Evolutionary conservation across 37 sponge, comb jelly and placozoan species (phyloP), one percentile per base, ranked within the genome.

Genomic region (Theonella swinhoei): DNA sequence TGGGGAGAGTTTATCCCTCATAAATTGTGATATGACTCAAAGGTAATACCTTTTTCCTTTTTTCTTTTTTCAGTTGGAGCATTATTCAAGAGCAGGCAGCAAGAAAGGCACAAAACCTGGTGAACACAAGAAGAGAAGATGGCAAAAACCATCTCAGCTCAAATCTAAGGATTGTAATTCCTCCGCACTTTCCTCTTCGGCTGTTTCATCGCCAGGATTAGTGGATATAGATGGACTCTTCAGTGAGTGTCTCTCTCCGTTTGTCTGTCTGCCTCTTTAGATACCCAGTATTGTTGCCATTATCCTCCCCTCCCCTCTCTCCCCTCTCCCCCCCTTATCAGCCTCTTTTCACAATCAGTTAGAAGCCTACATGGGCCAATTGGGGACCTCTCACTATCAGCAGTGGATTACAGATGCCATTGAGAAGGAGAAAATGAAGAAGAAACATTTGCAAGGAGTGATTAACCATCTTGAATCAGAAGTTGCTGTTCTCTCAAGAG

Each of bases 351-450:
- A 63, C 30, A 72, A 63, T 0, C 79, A 88, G 65, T 61, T 83
- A 23, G 41, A 75, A 17, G 76, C 65, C 29, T 88, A 88, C 39
- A 29, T 88, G 36, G 25, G 22, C 31, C 89, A 88, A 62, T 47
- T 83, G 63, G 54, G 34, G 38, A 78, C 26, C 14, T 58, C 83
- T 29, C 64, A 71, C 26, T 83, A 77, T 73, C 58, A 42, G 42
- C 2, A 26, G 26, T 88, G 89, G 89, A 42, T 88, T 34, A 67
- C 41, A 14, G 83, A 78, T 26, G 89, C 89, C 71, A 77, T 82
- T 7, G 79, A 88, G 79, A 88, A 88, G 74, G 89, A 88, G 83
- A 83, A 84, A 33, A 58, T 89, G 90, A 89, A 84, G 62, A 71
- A 84, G 69, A 70, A 84, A 25, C 85, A 89, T 59, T 61, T 89